phyloP scores from a whole-genome alignment of 2,113 vertebrate genomes.

The Nansenia antarctica region DNA sequence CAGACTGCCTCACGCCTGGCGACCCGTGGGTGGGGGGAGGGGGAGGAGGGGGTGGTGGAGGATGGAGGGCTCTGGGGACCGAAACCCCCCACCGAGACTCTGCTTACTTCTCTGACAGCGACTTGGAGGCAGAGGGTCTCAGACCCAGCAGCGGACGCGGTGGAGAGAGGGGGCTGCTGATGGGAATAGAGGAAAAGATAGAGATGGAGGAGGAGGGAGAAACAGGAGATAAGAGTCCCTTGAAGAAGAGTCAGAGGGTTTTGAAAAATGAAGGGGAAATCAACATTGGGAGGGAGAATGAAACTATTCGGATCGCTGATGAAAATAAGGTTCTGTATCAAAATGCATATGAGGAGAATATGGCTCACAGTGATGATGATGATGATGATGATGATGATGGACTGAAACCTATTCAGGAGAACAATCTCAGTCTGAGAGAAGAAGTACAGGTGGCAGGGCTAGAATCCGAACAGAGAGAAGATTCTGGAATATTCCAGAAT shows the following conservation, averaged over 20 bases:
- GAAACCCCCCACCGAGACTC: conserved; percentile 83
- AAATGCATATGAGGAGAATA: conserved; percentile 28
- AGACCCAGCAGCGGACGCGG: conserved; percentile 61
- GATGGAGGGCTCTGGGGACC: conserved; percentile 76
- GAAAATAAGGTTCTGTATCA: conserved; percentile 8
- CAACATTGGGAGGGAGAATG: conserved; percentile 7
- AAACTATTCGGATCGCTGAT: conserved; percentile 27
- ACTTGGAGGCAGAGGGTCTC: conserved; percentile 76
- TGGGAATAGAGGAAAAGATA: conserved; percentile 76
- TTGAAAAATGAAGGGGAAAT: conserved; percentile 19
- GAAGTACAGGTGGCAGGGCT: conserved; percentile 19
- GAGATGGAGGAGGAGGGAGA: conserved; percentile 69
- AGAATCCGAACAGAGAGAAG: conserved; percentile 46
- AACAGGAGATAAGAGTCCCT: conserved; percentile 40
- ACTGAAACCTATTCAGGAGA: conserved; percentile 18
- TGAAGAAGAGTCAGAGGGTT: conserved; percentile 25
- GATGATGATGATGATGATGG: conserved; percentile 11
- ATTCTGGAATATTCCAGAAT: conserved; percentile 55
- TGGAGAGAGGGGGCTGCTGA: conserved; percentile 68
- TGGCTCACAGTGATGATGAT: conserved; percentile 19
- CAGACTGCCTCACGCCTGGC: conserved; percentile 76
- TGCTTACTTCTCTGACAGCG: conserved; percentile 84
- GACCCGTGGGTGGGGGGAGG: conserved; percentile 72
- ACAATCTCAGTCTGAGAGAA: conserved; percentile 15
- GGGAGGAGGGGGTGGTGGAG: conserved; percentile 59